These are phyloP conservation scores for Ernsta delagoae DNA, from an alignment of 2,888 invertebrate species.

Conservation along the genomic window DNA sequence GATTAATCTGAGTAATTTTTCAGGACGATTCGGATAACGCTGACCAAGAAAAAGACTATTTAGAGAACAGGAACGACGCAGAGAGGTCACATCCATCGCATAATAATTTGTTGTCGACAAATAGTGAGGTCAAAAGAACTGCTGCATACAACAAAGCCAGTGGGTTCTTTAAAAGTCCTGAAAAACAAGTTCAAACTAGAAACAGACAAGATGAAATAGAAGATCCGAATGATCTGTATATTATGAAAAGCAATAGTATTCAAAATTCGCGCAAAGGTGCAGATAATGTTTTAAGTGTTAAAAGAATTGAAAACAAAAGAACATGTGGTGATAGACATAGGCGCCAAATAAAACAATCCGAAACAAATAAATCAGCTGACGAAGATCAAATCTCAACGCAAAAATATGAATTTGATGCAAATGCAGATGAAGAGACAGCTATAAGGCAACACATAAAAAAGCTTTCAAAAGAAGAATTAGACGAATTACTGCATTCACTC, in stretches of 20 bases:
- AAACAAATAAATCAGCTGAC: constrained; percentile 30
- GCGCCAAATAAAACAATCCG: constrained; percentile 49
- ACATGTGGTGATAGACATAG: constrained; percentile 57
- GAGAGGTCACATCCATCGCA: constrained; percentile 4
- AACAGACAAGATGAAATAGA: constrained; percentile 51
- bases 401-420: constrained; percentile 43
- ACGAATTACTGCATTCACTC: constrained; percentile 68
- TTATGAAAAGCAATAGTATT: constrained; percentile 54
- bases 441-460: constrained; percentile 73
- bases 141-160: constrained; percentile 1
- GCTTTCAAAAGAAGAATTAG: constrained; percentile 65
- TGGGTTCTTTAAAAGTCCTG: constrained; percentile 10
- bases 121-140: constrained; percentile 20
- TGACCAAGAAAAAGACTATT: constrained; percentile 19
- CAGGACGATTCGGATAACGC: constrained; percentile 1
- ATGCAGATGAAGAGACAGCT: constrained; percentile 67
- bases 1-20: not conserved
- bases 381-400: constrained; percentile 25
- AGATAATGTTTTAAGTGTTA: constrained; percentile 43
- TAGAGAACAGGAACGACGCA: constrained; percentile 15
- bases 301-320: constrained; percentile 49
- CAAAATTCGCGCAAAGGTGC: constrained; percentile 53
- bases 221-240: constrained; percentile 47
- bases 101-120: constrained; percentile 3
- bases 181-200: constrained; percentile 39